A percentile compares a stretch with the other conserved stretches of the same genome.
These are phyloP conservation scores for Sphaerophoria taeniata DNA, from an alignment of 2,888 invertebrate genomes.

Conservation along the genomic window DNA sequence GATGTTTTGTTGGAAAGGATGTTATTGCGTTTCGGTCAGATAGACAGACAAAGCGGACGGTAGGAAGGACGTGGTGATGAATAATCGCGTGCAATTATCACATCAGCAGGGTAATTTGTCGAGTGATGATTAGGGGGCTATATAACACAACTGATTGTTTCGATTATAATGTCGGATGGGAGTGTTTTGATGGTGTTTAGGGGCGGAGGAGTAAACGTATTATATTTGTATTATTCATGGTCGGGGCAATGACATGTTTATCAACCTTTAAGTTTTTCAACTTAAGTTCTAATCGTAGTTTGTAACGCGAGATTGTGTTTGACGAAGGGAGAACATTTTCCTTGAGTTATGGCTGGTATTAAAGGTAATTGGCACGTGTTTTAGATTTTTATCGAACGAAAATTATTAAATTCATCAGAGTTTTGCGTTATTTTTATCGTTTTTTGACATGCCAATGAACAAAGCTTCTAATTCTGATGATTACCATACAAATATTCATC, in stretches of 20 bases:
- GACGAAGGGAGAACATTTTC: neutral
- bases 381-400: constrained; percentile 8
- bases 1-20: constrained; percentile 38
- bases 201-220: neutral
- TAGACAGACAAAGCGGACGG: constrained; percentile 23
- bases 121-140: constrained; percentile 62
- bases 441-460: too few relatives aligned
- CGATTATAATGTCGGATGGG: constrained; percentile 32
- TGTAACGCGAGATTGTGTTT: constrained; percentile 32
- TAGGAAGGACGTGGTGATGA: constrained; percentile 5
- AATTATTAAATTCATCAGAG: neutral
- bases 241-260: constrained; percentile 5
- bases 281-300: constrained; percentile 38
- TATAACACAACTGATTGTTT: constrained; percentile 67
- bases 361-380: constrained; percentile 24
- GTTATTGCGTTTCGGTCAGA: constrained; percentile 17
- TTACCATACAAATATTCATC: too few relatives aligned
- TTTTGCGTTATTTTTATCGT: too few relatives aligned
- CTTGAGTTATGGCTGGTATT: constrained; percentile 1
- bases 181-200: neutral
- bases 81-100: constrained; percentile 74
- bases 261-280: constrained; percentile 4
- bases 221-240: neutral
- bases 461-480: too few relatives aligned
- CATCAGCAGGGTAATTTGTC: constrained; percentile 73